phyloP scores from a whole-genome alignment of 1,140 invertebrate species.

The Penaeus japonicus region DNA sequence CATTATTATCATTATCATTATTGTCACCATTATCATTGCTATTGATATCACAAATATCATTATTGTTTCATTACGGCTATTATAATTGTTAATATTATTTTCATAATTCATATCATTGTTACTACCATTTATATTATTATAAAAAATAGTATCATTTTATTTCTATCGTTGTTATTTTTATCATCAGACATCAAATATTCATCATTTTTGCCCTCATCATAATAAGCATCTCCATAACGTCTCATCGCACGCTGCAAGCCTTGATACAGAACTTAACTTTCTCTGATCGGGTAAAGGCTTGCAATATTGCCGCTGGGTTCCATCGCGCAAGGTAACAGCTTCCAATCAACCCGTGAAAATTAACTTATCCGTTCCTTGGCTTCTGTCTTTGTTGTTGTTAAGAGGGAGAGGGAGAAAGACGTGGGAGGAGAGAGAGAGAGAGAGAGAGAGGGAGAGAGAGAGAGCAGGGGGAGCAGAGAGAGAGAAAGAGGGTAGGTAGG shows the following conservation, averaged over 20 bases:
- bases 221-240: neutral
- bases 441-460: too few relatives aligned
- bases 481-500: rapidly evolving
- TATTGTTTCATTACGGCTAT: neutral
- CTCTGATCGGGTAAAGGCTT: neutral
- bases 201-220: neutral
- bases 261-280: neutral
- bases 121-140: too few relatives aligned
- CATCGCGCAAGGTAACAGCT: too few relatives aligned
- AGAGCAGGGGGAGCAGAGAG: too few relatives aligned
- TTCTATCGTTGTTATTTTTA: too few relatives aligned
- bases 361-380: neutral
- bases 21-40: neutral
- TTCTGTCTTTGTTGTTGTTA: neutral
- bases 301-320: too few relatives aligned
- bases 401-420: neutral
- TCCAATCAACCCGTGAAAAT: too few relatives aligned
- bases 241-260: neutral
- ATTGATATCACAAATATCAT: neutral
- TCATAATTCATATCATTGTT: too few relatives aligned
- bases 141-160: too few relatives aligned
- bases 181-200: too few relatives aligned
- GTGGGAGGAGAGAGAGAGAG: too few relatives aligned
- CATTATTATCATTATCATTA: neutral
- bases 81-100: too few relatives aligned